phyloP scores from a whole-genome alignment of 2,797 vertebrate genomes.

The Trachurus trachurus region DNA sequence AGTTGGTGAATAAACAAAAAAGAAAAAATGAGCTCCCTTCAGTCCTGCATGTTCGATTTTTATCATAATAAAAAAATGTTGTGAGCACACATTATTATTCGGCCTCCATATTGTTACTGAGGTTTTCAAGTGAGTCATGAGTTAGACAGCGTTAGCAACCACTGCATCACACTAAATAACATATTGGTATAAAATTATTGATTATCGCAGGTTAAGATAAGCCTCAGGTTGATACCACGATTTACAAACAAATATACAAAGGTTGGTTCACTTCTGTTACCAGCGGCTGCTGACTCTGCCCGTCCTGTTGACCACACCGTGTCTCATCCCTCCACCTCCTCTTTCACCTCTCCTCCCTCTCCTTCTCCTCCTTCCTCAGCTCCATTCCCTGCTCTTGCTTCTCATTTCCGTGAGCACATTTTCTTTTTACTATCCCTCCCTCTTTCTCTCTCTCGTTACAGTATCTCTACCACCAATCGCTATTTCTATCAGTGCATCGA shows the following conservation, averaged over 20 bases:
- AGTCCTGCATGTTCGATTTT: no score
- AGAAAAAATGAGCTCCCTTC: no score
- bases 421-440: background rate
- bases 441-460: no score
- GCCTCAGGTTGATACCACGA: slow-evolving; percentile 6
- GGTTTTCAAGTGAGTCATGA: no score
- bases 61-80: no score
- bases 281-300: slow-evolving; percentile 52
- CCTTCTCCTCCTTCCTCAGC: background rate
- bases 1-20: no score
- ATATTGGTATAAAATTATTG: background rate
- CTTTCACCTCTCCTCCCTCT: background rate
- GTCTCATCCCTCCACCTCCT: slow-evolving; percentile 40
- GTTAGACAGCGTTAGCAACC: no score
- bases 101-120: no score
- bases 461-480: background rate
- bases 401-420: slow-evolving; percentile 41
- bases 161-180: background rate
- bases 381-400: slow-evolving; percentile 15
- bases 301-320: slow-evolving; percentile 40
- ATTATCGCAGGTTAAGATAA: no score
- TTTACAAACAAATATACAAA: background rate
- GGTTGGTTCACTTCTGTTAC: background rate
- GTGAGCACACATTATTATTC: no score
- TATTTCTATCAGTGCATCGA: slow-evolving; percentile 5